Base-by-base conservation (phyloP, 2,888 invertebrate genomes). In the Hemaris fuciformis region DNA sequence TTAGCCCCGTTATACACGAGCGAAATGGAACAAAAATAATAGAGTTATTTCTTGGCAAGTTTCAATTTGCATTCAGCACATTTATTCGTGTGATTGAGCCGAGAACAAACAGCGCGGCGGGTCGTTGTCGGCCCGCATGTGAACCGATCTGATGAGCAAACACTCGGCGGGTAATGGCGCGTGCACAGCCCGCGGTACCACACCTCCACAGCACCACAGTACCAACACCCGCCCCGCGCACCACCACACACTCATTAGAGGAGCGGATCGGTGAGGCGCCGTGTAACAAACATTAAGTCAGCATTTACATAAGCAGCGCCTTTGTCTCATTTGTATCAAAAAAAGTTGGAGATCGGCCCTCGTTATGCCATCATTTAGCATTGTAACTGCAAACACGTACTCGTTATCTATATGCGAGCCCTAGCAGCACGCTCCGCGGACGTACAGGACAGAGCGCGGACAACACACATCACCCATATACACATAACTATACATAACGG, bases 281-380 rank as follows among this genome's bases (percentile, higher is more conserved):
- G n/a, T n/a, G n/a, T n/a, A 48, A 41, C 18, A 53, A 53, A 53
- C 31, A 18, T 53, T 18, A 18, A 53, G 27, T 18, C 18, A 8
- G 27, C 31, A 31, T 53, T 53, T 31, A 31, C 53, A 53, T 53
- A 53, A 15, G 22, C 45, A 22, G 48, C 48, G 53, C 53, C 31
- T 53, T 53, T 53, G 31, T 53, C 31, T 31, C 53, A 53, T 53
- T 53, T 31, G 31, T 18, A 18, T 53, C 53, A 31, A 53, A 53
- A 53, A 53, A 53, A n/a, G n/a, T n/a, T n/a, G n/a, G n/a, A 18
- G 31, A 53, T 53, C 31, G 53, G 53, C 53, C 25, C 27, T 31
- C 18, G 31, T 23, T 45, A 23, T 23, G n/a, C n/a, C n/a, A n/a
- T 38, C 38, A 38, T 38, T 10, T 10, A 10, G 31, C 27, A 7